phyloP scores from a whole-genome alignment of 2,888 invertebrate genomes.

The Sisyra nigra region DNA sequence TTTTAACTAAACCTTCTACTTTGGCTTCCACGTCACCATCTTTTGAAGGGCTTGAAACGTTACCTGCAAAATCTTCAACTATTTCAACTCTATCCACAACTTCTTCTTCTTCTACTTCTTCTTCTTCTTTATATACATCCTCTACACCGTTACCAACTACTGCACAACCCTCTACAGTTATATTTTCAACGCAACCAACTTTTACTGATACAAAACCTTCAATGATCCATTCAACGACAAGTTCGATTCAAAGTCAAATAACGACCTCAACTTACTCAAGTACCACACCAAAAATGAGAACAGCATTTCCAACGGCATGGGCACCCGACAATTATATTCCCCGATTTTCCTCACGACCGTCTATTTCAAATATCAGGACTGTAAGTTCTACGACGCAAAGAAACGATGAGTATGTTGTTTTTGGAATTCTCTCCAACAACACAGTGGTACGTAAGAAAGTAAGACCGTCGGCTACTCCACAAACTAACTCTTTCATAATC shows the following conservation, averaged over 20 bases:
- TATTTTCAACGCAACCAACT: neutral
- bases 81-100: neutral
- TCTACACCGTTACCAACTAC: neutral
- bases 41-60: neutral
- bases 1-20: neutral
- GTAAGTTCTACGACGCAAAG: slow-evolving; percentile 21
- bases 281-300: slow-evolving; percentile 12
- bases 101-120: no score
- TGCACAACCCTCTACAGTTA: neutral
- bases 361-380: slow-evolving; percentile 13
- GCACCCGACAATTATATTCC: slow-evolving; percentile 9
- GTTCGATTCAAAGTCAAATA: neutral
- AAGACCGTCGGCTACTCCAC: slow-evolving; percentile 45
- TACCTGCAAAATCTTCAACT: neutral
- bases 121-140: neutral
- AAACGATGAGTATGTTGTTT: slow-evolving; percentile 53
- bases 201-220: neutral
- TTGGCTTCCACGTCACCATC: neutral
- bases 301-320: slow-evolving; percentile 12
- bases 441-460: slow-evolving; percentile 63
- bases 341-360: slow-evolving; percentile 14
- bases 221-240: neutral
- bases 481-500: slow-evolving; percentile 55
- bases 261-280: slow-evolving; percentile 1
- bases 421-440: slow-evolving; percentile 62